Conservation (phyloP, 1,140 invertebrate species). For the Euura saliciscinereae region DNA sequence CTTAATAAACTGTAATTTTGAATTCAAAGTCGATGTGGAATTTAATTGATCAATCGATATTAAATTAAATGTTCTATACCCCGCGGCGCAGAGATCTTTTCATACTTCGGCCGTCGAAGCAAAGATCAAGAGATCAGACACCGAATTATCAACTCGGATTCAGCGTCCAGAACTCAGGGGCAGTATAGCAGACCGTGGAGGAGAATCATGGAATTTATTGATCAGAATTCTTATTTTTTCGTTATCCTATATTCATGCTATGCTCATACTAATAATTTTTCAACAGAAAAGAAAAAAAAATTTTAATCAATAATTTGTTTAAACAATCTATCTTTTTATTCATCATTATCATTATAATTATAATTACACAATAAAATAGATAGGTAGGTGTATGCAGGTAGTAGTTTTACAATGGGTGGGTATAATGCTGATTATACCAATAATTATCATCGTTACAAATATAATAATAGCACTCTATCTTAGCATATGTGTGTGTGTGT, state of each 20-base stretch:
- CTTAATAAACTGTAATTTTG: constrained; percentile 60
- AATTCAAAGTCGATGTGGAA: constrained; percentile 45
- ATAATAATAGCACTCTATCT: too few relatives aligned
- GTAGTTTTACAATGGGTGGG: too few relatives aligned
- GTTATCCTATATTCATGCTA: too few relatives aligned
- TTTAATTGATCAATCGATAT: too few relatives aligned
- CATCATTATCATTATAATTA: constrained; percentile 9
- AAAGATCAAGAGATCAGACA: constrained; percentile 98
- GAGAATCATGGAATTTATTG: constrained; percentile 99
- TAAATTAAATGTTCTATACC: too few relatives aligned
- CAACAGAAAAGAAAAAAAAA: not conserved
- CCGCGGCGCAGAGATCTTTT: too few relatives aligned
- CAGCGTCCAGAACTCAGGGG: constrained; percentile 99
- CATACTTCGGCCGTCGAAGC: constrained; percentile 98
- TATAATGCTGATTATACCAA: too few relatives aligned
- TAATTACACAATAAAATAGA: not conserved
- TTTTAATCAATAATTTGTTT: not conserved
- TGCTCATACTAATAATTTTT: constrained; percentile 9
- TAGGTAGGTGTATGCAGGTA: too few relatives aligned
- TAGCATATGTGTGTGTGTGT: too few relatives aligned
- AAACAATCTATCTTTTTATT: constrained; percentile 16
- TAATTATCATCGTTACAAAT: too few relatives aligned
- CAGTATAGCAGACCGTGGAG: constrained; percentile 99
- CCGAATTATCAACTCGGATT: constrained; percentile 99
- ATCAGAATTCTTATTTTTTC: constrained; percentile 68